Conservation (phyloP, 2,888 invertebrate genomes). For the Oscheius sp. region DNA sequence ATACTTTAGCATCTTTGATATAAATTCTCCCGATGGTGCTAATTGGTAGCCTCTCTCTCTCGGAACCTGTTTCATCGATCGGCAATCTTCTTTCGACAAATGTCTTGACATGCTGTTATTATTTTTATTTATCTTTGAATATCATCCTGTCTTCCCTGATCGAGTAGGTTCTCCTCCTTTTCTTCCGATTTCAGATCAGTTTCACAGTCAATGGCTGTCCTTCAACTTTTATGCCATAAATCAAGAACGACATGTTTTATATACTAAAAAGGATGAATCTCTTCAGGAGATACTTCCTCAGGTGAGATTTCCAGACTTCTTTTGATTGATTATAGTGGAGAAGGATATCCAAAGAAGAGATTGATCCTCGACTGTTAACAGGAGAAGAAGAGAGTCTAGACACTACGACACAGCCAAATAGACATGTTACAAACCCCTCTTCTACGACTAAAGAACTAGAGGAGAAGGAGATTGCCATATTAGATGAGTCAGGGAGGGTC, state of each 20-base stretch:
- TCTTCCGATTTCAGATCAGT: not conserved
- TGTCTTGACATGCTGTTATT: not conserved
- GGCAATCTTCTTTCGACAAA: not conserved
- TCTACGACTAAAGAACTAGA: not conserved
- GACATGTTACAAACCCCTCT: no score
- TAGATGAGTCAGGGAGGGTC: conserved; percentile 22
- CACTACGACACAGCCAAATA: no score
- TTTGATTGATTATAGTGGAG: no score
- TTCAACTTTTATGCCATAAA: not conserved
- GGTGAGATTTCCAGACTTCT: no score
- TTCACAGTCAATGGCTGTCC: not conserved
- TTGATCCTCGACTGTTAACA: no score
- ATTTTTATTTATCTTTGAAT: not conserved
- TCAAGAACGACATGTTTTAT: conserved; percentile 4
- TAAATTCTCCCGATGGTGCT: no score
- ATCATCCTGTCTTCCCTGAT: not conserved
- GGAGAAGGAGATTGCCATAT: not conserved
- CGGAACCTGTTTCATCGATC: not conserved
- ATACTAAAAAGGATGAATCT: conserved; percentile 6
- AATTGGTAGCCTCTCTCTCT: no score
- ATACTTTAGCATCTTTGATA: no score
- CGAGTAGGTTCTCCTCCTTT: not conserved
- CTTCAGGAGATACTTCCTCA: not conserved
- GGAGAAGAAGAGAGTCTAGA: no score
- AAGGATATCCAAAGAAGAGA: not conserved